Percentiles rank a stretch among this genome's conserved stretches.
phyloP scores from a whole-genome alignment of 2,113 vertebrate genomes.

The Bettongia penicillata region DNA sequence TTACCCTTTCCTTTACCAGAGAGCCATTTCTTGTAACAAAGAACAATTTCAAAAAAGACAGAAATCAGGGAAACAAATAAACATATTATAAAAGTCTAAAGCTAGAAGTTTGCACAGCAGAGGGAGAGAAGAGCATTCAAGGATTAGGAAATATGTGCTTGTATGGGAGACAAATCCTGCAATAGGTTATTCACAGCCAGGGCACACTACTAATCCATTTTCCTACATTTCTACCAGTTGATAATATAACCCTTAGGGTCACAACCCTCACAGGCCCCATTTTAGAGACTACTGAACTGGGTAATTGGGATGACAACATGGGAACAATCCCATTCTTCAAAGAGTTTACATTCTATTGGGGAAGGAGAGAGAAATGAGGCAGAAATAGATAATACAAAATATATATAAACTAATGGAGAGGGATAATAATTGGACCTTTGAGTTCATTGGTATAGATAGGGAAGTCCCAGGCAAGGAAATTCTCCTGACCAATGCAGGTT shows the following conservation, averaged over 20 bases:
- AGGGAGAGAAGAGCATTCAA: background rate
- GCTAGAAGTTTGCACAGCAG: background rate
- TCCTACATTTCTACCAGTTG: background rate
- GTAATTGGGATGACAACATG: background rate
- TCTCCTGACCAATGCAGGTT: background rate
- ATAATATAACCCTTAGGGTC: background rate
- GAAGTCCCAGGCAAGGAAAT: background rate
- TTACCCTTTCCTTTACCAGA: background rate
- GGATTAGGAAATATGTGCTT: background rate
- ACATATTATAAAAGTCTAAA: background rate
- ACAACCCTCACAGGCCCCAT: background rate
- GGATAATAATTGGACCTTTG: background rate
- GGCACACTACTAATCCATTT: background rate
- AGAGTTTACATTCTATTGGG: background rate
- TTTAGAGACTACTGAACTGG: background rate
- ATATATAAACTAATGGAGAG: background rate
- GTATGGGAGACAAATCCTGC: background rate
- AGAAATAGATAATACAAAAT: background rate
- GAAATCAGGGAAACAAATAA: background rate
- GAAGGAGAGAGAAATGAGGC: background rate
- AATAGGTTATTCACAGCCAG: background rate
- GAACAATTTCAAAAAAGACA: background rate
- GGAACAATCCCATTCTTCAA: background rate
- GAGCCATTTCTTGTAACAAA: background rate
- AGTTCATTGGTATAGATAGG: background rate